Conservation (phyloP, 1,140 invertebrate species). For the Pomacea maculata region DNA sequence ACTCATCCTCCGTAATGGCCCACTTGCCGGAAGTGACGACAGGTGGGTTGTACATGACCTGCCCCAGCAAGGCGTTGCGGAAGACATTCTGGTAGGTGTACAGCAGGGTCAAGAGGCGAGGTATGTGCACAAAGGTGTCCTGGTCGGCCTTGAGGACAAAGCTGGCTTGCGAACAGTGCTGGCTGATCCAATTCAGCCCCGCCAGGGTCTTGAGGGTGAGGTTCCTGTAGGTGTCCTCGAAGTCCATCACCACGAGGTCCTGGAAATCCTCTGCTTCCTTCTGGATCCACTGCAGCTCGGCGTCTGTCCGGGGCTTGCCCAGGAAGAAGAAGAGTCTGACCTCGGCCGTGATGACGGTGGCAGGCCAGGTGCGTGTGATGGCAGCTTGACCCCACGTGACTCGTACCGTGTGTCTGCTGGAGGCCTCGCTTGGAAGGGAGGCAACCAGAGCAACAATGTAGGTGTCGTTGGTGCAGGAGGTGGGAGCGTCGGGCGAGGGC, state of each 20-base stretch:
- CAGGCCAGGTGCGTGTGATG: neutral
- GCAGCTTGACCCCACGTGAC: neutral
- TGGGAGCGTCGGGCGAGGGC: too few relatives aligned
- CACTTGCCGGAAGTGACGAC: slow-evolving; percentile 9
- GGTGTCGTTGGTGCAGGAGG: neutral
- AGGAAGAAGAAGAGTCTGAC: slow-evolving; percentile 13
- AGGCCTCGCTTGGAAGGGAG: neutral
- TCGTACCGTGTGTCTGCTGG: neutral
- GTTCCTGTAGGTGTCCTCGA: slow-evolving; percentile 82
- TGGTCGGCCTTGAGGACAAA: slow-evolving; percentile 69
- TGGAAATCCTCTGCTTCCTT: slow-evolving; percentile 71
- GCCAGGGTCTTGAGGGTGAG: slow-evolving; percentile 88
- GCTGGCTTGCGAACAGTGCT: slow-evolving; percentile 71
- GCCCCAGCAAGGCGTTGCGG: slow-evolving; percentile 7
- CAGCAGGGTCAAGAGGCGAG: slow-evolving; percentile 35
- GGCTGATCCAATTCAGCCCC: slow-evolving; percentile 80
- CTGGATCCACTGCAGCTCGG: slow-evolving; percentile 57
- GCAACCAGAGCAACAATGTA: neutral
- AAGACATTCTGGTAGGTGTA: slow-evolving; percentile 9
- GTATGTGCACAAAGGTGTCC: slow-evolving; percentile 68
- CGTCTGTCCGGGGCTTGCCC: neutral
- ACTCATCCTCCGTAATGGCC: neutral
- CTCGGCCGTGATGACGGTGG: neutral
- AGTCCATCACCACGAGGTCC: slow-evolving; percentile 83
- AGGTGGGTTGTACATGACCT: slow-evolving; percentile 2